phyloP scores from a whole-genome alignment of 2,113 vertebrate genomes.

The Phylloscopus trochilus region DNA sequence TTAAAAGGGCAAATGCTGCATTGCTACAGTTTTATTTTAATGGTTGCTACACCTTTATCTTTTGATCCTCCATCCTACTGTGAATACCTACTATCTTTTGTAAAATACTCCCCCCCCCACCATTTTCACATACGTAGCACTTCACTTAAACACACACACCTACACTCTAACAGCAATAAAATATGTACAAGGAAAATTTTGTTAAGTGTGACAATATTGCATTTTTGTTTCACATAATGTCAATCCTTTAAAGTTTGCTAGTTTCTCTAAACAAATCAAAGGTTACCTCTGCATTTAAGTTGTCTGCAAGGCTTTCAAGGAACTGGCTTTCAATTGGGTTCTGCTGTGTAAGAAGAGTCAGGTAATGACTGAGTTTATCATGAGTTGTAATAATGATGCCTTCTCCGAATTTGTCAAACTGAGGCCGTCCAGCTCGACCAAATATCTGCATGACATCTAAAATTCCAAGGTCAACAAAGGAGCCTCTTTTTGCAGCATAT shows the following conservation, averaged over 20 bases:
- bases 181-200: neutral
- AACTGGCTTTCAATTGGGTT: conserved; percentile 99
- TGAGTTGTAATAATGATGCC: conserved; percentile 96
- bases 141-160: neutral
- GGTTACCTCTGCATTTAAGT: conserved; percentile 94
- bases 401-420: conserved; percentile 96
- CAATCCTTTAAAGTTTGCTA: neutral
- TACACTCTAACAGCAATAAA: neutral
- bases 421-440: conserved; percentile 93
- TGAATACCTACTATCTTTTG: neutral
- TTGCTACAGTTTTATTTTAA: neutral
- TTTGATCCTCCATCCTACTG: neutral
- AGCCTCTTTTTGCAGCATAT: conserved; percentile 94
- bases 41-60: neutral
- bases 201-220: neutral
- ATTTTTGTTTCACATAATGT: neutral
- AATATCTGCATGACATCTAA: conserved; percentile 99
- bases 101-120: neutral
- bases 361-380: conserved; percentile 96
- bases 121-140: neutral
- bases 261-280: neutral
- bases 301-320: conserved; percentile 91
- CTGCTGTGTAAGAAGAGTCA: conserved; percentile 95
- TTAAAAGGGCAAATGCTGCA: neutral
- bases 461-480: conserved; percentile 97